A percentile compares a stretch with the other conserved stretches of the same genome.
Evolutionary conservation across 2,113 vertebrate species (phyloP).

Genomic region (Guaruba guarouba): DNA sequence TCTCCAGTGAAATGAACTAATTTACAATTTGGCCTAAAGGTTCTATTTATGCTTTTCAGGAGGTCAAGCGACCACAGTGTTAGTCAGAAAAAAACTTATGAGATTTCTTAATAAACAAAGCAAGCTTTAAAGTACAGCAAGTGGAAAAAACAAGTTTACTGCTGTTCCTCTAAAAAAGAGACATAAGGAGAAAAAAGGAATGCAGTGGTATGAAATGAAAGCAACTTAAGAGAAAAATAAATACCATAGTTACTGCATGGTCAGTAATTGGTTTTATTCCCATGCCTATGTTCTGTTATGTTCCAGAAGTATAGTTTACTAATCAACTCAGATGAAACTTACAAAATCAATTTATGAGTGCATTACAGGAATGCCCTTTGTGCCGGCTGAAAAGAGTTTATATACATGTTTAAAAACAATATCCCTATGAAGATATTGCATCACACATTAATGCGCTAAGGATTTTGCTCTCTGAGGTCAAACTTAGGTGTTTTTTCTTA

Average conservation of each 20-base stretch:
- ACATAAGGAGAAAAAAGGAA: neutral
- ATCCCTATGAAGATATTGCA: neutral
- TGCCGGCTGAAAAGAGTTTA: neutral
- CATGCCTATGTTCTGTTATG: neutral
- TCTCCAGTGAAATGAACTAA: conserved; percentile 47
- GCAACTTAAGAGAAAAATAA: neutral
- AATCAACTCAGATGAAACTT: neutral
- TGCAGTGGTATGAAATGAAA: neutral
- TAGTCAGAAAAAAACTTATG: conserved; percentile 47
- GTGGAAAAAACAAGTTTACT: neutral
- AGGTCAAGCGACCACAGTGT: conserved; percentile 43
- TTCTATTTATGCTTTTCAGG: conserved; percentile 47
- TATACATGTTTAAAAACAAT: neutral
- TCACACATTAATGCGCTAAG: neutral
- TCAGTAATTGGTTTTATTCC: neutral
- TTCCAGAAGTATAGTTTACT: neutral
- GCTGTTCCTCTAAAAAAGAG: neutral
- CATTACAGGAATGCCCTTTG: neutral
- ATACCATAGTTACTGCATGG: neutral
- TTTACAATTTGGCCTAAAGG: conserved; percentile 48
- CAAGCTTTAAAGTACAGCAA: conserved; percentile 6
- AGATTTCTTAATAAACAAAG: conserved; percentile 47
- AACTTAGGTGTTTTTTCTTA: neutral
- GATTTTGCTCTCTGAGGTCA: neutral
- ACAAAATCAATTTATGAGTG: neutral